Evolutionary conservation across 2,888 invertebrate genomes (phyloP), one percentile per base, ranked within the genome.

Genomic region (Colletes collaris): DNA sequence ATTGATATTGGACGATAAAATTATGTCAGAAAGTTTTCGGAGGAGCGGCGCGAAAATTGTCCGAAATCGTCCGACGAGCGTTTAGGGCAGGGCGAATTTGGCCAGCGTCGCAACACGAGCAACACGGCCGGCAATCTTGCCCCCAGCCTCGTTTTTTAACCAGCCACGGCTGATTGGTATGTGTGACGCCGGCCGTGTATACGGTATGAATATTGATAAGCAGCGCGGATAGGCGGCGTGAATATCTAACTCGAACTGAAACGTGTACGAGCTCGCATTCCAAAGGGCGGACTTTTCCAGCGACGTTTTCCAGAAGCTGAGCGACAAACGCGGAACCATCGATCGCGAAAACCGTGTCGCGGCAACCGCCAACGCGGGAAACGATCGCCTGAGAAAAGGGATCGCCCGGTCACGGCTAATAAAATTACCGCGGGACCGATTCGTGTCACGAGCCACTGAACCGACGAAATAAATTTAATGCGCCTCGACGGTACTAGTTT

Each of bases 161-260:
- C 76, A 62, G 63, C 56, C 62, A 49, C 13, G 67, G 60, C 67
- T 79, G 74, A 79, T 86, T 81, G 73, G 69, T 86, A 86, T 85
- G 83, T 85, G 71, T 80, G 78, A 65, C 73, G 52, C 74, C 63
- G 40, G 71, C 53, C 6, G 27, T 40, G 62, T 76, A 60, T 79
- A 55, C 80, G 81, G 69, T 81, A 85, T 85, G 80, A 86, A 86
- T 86, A 87, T 87, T 83, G 71, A 86, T 86, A 80, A 75, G 66
- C 75, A 53, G 65, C 58, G 52, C 65, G 55, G 56, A 74, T 71
- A 58, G 35, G 56, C 55, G 74, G 58, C 72, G 74, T 70, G 83
- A 85, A 83, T 83, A 76, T 78, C 65, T 62, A 75, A 65, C 64
- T 67, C 58, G 44, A 35, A n/a, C 62, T 53, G 62, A 10, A 62